Evolutionary conservation across 2,113 vertebrate species (phyloP).

Genomic region (Camelus dromedarius): DNA sequence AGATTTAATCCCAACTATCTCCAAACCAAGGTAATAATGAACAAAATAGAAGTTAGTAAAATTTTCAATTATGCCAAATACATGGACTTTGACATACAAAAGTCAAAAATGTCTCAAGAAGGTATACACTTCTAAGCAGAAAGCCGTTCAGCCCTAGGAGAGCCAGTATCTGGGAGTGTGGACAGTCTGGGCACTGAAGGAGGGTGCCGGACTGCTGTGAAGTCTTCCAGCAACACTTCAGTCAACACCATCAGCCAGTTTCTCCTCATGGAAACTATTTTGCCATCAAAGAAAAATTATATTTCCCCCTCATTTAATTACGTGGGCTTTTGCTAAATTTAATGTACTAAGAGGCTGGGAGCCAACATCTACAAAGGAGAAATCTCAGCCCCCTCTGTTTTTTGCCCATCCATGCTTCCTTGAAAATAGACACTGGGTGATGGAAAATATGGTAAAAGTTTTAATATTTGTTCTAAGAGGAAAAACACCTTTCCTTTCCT

Average conservation of each 20-base stretch:
- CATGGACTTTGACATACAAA: neutral
- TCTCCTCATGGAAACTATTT: slow-evolving; percentile 73
- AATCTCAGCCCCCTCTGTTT: slow-evolving; percentile 66
- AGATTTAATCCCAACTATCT: neutral
- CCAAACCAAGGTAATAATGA: neutral
- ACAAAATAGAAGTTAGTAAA: neutral
- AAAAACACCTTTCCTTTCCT: slow-evolving; percentile 77
- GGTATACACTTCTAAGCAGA: neutral
- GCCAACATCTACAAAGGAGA: slow-evolving; percentile 76
- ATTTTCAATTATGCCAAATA: neutral
- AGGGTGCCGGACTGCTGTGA: neutral
- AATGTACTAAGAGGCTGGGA: slow-evolving; percentile 63
- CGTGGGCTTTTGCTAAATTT: slow-evolving; percentile 72
- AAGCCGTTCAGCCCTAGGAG: neutral
- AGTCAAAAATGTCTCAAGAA: neutral
- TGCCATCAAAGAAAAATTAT: slow-evolving; percentile 75
- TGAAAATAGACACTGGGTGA: slow-evolving; percentile 72
- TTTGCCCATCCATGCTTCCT: slow-evolving; percentile 64
- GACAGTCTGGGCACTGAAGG: fast-evolving
- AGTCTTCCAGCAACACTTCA: slow-evolving; percentile 17
- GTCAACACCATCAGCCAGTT: neutral
- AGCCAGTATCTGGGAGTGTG: neutral
- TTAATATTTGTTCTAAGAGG: slow-evolving; percentile 65
- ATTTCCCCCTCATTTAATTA: slow-evolving; percentile 67
- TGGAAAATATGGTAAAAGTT: slow-evolving; percentile 79